A percentile compares a stretch with the other conserved stretches of the same genome.
These are phyloP conservation scores for Erynnis tages DNA, from an alignment of 2,888 invertebrate species.

Conservation along the genomic window DNA sequence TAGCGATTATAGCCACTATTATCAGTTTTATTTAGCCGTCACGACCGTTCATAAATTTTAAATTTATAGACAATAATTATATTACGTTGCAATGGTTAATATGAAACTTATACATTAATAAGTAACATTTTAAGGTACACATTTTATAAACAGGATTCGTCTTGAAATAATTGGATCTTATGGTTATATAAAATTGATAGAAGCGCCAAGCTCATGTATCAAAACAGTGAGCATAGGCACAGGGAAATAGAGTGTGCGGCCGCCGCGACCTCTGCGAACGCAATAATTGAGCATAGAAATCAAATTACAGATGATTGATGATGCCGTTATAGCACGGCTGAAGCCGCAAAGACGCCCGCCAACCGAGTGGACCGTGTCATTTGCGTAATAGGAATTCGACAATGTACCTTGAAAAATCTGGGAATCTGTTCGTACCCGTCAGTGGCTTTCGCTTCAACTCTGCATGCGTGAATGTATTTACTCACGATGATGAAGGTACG, in stretches of 20 bases:
- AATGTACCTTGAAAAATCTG: slow-evolving; percentile 47
- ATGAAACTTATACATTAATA: no score
- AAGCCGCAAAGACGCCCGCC: slow-evolving; percentile 69
- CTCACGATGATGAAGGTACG: slow-evolving; percentile 6
- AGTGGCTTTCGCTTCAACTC: background rate
- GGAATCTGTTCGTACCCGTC: slow-evolving; percentile 10
- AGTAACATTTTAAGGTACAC: no score
- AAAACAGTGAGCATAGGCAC: slow-evolving; percentile 49
- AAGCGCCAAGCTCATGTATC: slow-evolving; percentile 32
- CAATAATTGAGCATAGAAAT: slow-evolving; percentile 82
- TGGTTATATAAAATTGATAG: slow-evolving; percentile 16
- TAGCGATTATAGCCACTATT: slow-evolving; percentile 21
- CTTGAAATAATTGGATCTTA: no score
- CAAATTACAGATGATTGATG: slow-evolving; percentile 81
- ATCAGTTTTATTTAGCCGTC: slow-evolving; percentile 17
- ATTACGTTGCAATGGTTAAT: no score
- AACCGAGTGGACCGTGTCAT: slow-evolving; percentile 69
- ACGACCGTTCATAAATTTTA: slow-evolving; percentile 26
- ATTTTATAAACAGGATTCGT: no score
- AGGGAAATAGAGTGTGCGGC: slow-evolving; percentile 59
- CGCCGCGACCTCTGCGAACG: slow-evolving; percentile 74
- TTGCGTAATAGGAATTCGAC: slow-evolving; percentile 72
- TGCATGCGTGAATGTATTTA: slow-evolving; percentile 12
- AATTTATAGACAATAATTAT: no score
- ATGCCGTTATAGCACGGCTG: slow-evolving; percentile 78